A percentile compares a stretch with the other conserved stretches of the same genome.
Evolutionary conservation across 2,113 vertebrate genomes (phyloP).

Genomic region (Astatotilapia flaviijosephi): DNA sequence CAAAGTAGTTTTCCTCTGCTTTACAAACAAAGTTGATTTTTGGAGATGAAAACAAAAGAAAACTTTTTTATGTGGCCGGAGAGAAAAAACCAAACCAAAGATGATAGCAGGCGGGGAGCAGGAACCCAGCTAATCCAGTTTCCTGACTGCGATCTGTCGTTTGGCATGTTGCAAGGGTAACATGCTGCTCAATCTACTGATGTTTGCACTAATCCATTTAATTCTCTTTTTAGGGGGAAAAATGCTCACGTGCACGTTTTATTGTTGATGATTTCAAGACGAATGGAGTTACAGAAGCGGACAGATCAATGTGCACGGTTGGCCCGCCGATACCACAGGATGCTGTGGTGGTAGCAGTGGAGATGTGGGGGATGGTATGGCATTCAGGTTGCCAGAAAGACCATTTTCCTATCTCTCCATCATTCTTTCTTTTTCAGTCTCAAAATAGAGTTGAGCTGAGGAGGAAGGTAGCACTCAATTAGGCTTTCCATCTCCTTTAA

Average conservation of each 20-base stretch:
- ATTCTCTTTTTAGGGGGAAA: slow-evolving; percentile 70
- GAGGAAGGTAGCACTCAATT: slow-evolving; percentile 57
- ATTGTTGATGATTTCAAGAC: slow-evolving; percentile 68
- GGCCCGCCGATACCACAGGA: neutral
- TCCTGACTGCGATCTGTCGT: slow-evolving; percentile 49
- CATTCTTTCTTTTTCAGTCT: slow-evolving; percentile 8
- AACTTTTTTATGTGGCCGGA: neutral
- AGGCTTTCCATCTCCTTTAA: slow-evolving; percentile 49
- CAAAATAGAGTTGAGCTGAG: slow-evolving; percentile 34
- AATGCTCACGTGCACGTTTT: slow-evolving; percentile 61
- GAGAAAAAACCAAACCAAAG: slow-evolving; percentile 7
- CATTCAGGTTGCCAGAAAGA: neutral
- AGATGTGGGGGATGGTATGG: neutral
- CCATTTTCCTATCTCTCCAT: slow-evolving; percentile 11
- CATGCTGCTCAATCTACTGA: slow-evolving; percentile 65
- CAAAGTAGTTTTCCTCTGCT: slow-evolving; percentile 9
- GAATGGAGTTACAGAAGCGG: slow-evolving; percentile 44
- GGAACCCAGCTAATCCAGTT: slow-evolving; percentile 42
- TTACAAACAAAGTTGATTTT: slow-evolving; percentile 23
- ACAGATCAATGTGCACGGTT: slow-evolving; percentile 15
- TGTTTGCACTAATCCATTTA: slow-evolving; percentile 73
- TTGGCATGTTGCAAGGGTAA: slow-evolving; percentile 59
- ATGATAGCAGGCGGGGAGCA: neutral
- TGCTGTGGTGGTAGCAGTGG: neutral
- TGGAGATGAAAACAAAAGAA: slow-evolving; percentile 1